Evolutionary conservation across 2,113 vertebrate species (phyloP), one percentile per base, ranked within the genome.

Genomic region (Halcyon malimbica): DNA sequence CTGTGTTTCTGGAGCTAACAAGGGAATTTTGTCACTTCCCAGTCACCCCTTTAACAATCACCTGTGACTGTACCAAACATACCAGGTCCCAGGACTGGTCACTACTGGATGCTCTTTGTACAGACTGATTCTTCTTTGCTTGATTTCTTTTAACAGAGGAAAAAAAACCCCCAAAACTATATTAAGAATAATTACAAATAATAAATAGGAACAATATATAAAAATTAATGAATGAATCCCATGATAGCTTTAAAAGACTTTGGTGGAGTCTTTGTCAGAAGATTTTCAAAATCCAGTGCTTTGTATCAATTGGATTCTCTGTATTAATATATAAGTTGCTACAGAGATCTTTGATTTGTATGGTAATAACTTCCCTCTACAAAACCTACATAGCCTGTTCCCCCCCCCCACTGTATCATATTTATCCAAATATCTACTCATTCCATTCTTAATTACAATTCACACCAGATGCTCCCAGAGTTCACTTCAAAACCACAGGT

Each of bases 381-480:
- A 65, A 74, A 77, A 89, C 25, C 13, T 26, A 31, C 25, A 56
- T 17, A 63, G 17, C 17, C 31, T 8, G 16, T 44, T 44, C 14
- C 14, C 14, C 42, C 42, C 7, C 28, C 13, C 19, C 25, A 7
- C 13, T 69, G 33, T 50, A 80, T 80, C 63, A 57, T 62, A 85
- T 67, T 92, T 94, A 59, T 68, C 78, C 21, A 41, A 89, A 70
- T 8, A 9, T 31, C 37, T 87, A 63, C 21, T 90, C 31, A 41
- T 78, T 94, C 33, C 7, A 19, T 57, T 89, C 44, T 90, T 94
- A 87, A 78, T 90, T 92, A 84, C 26, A 75, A 11, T 59, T 94
- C n/a, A 35, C 15, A 92, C 28, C 85, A 92, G 64, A 87, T 85
- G 70, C 46, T 92, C 31, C 21, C 56, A 94, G 69, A 54, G 14